Evolutionary conservation across 2,888 invertebrate species (phyloP).

Genomic region (Diadromus collaris): DNA sequence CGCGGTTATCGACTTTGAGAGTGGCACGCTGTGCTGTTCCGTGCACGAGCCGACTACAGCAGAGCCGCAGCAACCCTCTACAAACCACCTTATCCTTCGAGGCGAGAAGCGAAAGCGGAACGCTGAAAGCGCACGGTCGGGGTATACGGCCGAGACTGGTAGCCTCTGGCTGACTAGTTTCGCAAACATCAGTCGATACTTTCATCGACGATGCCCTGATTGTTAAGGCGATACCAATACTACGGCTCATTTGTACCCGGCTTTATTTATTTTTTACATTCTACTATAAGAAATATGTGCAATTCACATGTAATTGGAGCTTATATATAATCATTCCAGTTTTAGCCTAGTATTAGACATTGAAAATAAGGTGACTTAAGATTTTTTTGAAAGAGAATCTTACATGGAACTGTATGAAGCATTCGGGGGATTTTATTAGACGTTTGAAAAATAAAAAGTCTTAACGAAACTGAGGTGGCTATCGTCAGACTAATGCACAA

Average conservation of each 20-base stretch:
- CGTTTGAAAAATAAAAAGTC: too few species aligned
- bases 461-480: too few species aligned
- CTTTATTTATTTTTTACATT: not conserved
- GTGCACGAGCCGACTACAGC: slow-evolving; percentile 13
- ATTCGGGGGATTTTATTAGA: too few species aligned
- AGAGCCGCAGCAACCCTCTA: slow-evolving; percentile 24
- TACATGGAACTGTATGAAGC: too few species aligned
- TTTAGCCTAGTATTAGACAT: not conserved
- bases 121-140: slow-evolving; percentile 29
- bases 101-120: slow-evolving; percentile 38
- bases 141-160: slow-evolving; percentile 32
- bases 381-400: too few species aligned
- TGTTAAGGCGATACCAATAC: not conserved
- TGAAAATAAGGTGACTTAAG: too few species aligned
- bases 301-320: slow-evolving; percentile 15
- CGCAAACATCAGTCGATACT: slow-evolving; percentile 55
- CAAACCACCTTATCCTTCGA: slow-evolving; percentile 54
- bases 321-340: not conserved
- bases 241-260: not conserved
- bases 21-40: slow-evolving; percentile 31
- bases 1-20: slow-evolving; percentile 55
- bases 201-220: slow-evolving; percentile 13
- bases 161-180: slow-evolving; percentile 32
- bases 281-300: not conserved
- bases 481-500: too few species aligned